Evolutionary conservation across 2,113 vertebrate genomes (phyloP), one percentile per base, ranked within the genome.

Genomic region (Hyaena hyaena): DNA sequence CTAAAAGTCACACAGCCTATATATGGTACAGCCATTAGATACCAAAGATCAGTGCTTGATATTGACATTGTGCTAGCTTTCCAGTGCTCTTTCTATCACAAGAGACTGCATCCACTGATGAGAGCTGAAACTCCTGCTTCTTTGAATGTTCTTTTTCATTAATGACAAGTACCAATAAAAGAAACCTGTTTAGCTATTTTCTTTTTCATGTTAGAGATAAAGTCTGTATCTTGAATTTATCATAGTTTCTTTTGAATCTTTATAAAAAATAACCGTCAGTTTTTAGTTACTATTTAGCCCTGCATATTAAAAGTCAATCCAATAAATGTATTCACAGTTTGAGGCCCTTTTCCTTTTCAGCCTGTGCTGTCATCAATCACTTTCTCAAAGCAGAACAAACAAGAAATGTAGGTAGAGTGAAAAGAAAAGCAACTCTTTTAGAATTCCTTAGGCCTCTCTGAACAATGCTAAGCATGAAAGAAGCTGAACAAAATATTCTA

Each of bases 391-490:
- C 79, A 96, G 83, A 96, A 74, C 68, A 88, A 74, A 85, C 35
- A 87, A 65, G 58, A 90, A 90, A 66, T 53, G 14, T 10, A 24
- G 53, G 19, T 31, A 90, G 73, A 83, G 11, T 93, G 45, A 94
- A 87, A 96, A 87, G 50, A 66, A 94, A 93, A 96, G 43, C 48
- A 86, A 31, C 55, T 50, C 68, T 86, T 89, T 19, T 24, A 45
- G 48, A 24, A 97, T 23, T n/a, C 39, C 79, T 94, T 85, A 85
- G 74, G 96, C 77, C 53, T 86, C 31, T 90, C 55, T 95, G 80
- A 80, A 76, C 74, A 91, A 79, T 3, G 12, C n/a, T 79, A 69
- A 79, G 21, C 66, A 73, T 73, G 84, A n/a, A 89, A 96, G 65
- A 82, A 93, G 50, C 77, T 55, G 69, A 97, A 17, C 71, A 90